Conservation (phyloP, 1,140 invertebrate genomes). For the Trichomalopsis sarcophagae region DNA sequence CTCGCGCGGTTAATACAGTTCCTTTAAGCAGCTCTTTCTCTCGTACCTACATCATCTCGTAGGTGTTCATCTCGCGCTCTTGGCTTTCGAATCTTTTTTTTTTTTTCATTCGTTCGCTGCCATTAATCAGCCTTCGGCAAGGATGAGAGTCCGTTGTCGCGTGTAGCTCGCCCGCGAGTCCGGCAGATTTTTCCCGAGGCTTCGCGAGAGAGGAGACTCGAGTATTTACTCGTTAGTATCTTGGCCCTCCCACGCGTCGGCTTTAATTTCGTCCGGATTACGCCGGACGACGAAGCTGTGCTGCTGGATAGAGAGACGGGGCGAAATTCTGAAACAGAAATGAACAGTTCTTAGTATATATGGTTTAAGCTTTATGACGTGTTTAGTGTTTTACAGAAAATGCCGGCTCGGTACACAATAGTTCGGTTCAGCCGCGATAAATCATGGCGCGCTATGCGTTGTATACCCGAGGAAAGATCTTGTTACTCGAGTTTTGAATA, state of each 20-base stretch:
- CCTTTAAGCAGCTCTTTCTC: conserved; percentile 21
- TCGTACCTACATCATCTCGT: neutral
- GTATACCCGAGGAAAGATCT: neutral
- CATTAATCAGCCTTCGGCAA: conserved; percentile 66
- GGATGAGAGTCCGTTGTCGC: conserved; percentile 56
- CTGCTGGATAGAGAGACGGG: neutral
- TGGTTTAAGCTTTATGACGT: too few species aligned
- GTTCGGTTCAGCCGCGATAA: neutral
- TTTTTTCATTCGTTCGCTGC: conserved; percentile 32
- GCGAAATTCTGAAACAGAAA: conserved; percentile 31
- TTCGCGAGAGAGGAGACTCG: conserved; percentile 42
- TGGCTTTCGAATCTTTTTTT: neutral
- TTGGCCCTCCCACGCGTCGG: conserved; percentile 60
- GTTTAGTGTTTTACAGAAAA: conserved; percentile 16
- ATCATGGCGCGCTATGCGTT: neutral
- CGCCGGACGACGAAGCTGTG: neutral
- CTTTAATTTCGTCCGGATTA: conserved; percentile 65
- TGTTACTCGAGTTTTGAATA: too few species aligned
- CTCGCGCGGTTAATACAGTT: conserved; percentile 24
- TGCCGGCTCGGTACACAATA: neutral
- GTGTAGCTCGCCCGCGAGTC: conserved; percentile 57
- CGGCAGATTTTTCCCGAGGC: conserved; percentile 64
- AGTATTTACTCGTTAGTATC: conserved; percentile 63
- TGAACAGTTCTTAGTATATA: too few species aligned
- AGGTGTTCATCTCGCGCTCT: conserved; percentile 12